Evolutionary conservation across 2,113 vertebrate species (phyloP).

Genomic region (Choloepus hoffmanni): DNA sequence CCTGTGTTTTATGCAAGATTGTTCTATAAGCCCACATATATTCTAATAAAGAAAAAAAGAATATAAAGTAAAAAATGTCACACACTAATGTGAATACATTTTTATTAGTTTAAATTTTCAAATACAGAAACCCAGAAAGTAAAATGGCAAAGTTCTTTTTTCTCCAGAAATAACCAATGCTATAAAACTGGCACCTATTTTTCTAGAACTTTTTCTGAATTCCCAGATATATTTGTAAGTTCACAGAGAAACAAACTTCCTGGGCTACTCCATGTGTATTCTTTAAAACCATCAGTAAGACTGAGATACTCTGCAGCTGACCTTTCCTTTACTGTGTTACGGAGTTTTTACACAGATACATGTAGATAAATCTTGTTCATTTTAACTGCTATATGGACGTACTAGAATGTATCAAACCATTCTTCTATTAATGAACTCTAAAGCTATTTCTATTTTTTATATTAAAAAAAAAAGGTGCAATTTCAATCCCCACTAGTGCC

Average conservation of each 20-base stretch:
- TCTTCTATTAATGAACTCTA: background rate
- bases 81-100: background rate
- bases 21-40: too few species aligned
- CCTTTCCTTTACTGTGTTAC: background rate
- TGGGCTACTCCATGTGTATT: background rate
- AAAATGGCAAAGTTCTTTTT: background rate
- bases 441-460: background rate
- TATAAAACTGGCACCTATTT: constrained; percentile 3
- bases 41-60: too few species aligned
- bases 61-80: too few species aligned
- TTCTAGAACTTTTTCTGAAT: background rate
- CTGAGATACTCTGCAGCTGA: background rate
- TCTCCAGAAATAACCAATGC: background rate
- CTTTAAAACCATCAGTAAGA: background rate
- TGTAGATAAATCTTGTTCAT: background rate
- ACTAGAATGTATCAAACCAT: background rate
- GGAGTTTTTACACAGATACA: background rate
- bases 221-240: background rate
- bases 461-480: background rate
- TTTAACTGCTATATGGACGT: background rate
- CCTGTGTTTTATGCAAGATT: too few species aligned
- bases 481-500: background rate
- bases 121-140: background rate
- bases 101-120: background rate
- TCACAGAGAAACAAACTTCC: background rate